These are phyloP conservation scores for Phymatocera aterrima DNA, from an alignment of 2,888 invertebrate species.

Conservation along the genomic window DNA sequence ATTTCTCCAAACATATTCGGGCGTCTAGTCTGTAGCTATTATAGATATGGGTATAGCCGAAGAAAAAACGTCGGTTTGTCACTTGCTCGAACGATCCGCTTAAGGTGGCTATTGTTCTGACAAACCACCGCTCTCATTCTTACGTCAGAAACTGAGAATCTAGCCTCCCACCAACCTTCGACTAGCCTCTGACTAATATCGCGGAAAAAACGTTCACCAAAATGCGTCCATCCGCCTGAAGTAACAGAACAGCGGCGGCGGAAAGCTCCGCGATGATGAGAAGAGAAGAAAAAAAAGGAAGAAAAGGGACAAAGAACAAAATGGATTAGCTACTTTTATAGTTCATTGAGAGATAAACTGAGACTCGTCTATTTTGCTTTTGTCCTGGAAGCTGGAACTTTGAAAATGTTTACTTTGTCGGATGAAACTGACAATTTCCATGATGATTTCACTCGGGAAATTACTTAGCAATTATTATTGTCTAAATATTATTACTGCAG, in stretches of 20 bases:
- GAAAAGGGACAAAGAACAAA: too few species aligned
- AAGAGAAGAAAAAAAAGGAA: not conserved
- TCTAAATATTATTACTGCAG: slow-evolving; percentile 17
- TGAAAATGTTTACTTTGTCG: not conserved
- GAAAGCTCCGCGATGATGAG: too few species aligned
- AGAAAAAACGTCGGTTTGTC: slow-evolving; percentile 30
- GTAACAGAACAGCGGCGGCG: not conserved
- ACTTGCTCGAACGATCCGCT: slow-evolving; percentile 16
- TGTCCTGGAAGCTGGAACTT: too few species aligned
- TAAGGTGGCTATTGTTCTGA: slow-evolving; percentile 18
- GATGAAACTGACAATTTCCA: not conserved
- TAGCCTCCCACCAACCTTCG: not conserved
- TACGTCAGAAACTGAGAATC: slow-evolving; percentile 14
- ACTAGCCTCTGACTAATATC: not conserved
- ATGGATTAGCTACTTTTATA: not conserved
- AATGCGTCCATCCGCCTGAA: not conserved
- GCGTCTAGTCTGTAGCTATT: not conserved
- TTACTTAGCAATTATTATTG: not conserved
- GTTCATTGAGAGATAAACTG: not conserved
- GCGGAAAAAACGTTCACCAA: not conserved
- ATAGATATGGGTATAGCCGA: not conserved
- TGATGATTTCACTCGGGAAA: not conserved
- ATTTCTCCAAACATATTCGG: not conserved
- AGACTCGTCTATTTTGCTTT: not conserved
- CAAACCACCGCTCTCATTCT: slow-evolving; percentile 19